Percentiles rank a stretch among this genome's conserved stretches.
Conservation (phyloP, 2,113 vertebrate species). For the Saguinus imperator region DNA sequence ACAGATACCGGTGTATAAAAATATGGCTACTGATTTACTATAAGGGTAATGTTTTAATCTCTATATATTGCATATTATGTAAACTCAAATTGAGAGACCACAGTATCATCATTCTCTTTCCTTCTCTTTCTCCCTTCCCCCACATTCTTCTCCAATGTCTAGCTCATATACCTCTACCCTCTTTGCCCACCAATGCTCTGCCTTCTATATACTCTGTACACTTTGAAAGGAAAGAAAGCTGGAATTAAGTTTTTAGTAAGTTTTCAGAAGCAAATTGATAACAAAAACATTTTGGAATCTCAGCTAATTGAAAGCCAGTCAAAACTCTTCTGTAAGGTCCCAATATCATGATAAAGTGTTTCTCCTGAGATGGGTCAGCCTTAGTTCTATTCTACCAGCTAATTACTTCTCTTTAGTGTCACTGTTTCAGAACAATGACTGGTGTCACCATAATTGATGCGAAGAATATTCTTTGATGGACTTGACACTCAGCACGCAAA, state of each 20-base stretch:
- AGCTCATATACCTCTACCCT: neutral
- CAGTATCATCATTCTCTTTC: neutral
- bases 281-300: neutral
- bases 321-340: neutral
- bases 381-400: neutral
- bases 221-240: neutral
- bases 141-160: neutral
- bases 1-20: neutral
- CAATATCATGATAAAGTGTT: neutral
- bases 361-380: neutral
- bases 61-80: neutral
- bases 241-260: neutral
- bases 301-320: neutral
- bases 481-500: neutral
- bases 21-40: neutral
- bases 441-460: neutral
- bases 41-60: neutral
- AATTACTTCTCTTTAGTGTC: neutral
- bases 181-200: neutral
- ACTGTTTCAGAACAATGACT: neutral
- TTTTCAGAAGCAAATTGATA: conserved; percentile 2
- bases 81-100: neutral
- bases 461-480: neutral
- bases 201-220: neutral
- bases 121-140: neutral